Evolutionary conservation across 2,797 vertebrate species (phyloP), one percentile per base, ranked within the genome.

Genomic region (Capromys pilorides): DNA sequence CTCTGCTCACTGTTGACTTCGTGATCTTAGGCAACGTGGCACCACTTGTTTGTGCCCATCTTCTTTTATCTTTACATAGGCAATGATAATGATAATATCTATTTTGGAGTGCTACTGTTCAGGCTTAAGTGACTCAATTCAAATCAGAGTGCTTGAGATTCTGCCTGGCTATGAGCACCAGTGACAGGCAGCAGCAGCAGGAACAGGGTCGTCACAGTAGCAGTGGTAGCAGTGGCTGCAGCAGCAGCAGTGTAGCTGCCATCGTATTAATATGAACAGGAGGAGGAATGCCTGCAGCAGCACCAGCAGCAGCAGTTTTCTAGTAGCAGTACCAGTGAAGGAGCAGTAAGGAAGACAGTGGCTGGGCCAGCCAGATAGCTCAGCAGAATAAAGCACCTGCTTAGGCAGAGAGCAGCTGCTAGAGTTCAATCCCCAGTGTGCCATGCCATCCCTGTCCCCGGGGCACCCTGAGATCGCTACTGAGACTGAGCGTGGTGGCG

Each of bases 191-290:
- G n/a, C 0, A 0, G 21, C 5, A 6, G 36, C 33, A 67, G 33
- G 26, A 64, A 1, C 13, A 66, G 61, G 18, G 14, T 6, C 12
- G 59, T 54, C n/a, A 3, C 57, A 13, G 64, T 10, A 4, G 41
- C 8, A 14, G 22, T n/a, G 14, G 18, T 7, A n/a, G 66, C 66
- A 67, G 41, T 10, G n/a, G 4, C 1, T 5, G 57, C 1, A 5
- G 45, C 1, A 33, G 41, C 14, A 61, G 31, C 16, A n/a, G 26
- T 16, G 10, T 33, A 87, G 64, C 39, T 85, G 31, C 22, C 41
- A 3, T 9, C 21, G 11, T 19, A 31, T 5, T 51, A 49, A 11
- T 8, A 41, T 21, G 2, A 0, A 28, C 0, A 31, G n/a, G 9
- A 22, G 14, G 4, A 28, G 21, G 33, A 4, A 5, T 67, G 6